A percentile compares a stretch with the other conserved stretches of the same genome.
These are phyloP conservation scores for Hyalella azteca DNA, from an alignment of 2,888 invertebrate species.

Conservation along the genomic window DNA sequence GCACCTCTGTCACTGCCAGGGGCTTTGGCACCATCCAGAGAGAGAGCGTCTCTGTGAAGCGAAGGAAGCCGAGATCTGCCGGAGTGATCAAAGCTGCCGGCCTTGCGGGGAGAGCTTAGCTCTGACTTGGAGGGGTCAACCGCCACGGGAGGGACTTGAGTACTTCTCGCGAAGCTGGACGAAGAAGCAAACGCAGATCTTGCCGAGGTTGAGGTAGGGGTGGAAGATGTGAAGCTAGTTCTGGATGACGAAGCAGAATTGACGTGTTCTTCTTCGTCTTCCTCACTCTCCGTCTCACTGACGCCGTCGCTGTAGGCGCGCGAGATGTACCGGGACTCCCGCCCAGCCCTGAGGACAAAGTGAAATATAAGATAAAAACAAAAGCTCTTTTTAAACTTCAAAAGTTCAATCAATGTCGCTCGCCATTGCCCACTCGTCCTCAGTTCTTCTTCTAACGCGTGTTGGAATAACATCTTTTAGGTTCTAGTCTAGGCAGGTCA, in stretches of 20 bases:
- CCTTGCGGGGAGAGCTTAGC: neutral
- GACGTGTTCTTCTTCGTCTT: constrained; percentile 49
- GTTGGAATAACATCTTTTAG: too few relatives aligned
- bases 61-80: neutral
- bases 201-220: neutral
- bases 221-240: neutral
- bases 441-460: too few relatives aligned
- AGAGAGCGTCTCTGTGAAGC: neutral
- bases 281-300: constrained; percentile 57
- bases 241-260: too few relatives aligned
- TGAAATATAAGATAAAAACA: too few relatives aligned
- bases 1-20: too few relatives aligned
- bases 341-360: constrained; percentile 30
- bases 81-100: neutral
- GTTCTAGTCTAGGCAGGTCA: too few relatives aligned
- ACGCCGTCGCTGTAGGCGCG: constrained; percentile 55
- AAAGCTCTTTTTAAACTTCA: too few relatives aligned
- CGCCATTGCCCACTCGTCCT: too few relatives aligned
- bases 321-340: constrained; percentile 49
- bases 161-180: neutral
- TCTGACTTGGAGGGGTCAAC: neutral
- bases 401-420: too few relatives aligned
- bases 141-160: neutral
- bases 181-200: neutral
- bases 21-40: neutral